Base-by-base conservation (phyloP, 2,888 invertebrate genomes). In the Cepaea hortensis region DNA sequence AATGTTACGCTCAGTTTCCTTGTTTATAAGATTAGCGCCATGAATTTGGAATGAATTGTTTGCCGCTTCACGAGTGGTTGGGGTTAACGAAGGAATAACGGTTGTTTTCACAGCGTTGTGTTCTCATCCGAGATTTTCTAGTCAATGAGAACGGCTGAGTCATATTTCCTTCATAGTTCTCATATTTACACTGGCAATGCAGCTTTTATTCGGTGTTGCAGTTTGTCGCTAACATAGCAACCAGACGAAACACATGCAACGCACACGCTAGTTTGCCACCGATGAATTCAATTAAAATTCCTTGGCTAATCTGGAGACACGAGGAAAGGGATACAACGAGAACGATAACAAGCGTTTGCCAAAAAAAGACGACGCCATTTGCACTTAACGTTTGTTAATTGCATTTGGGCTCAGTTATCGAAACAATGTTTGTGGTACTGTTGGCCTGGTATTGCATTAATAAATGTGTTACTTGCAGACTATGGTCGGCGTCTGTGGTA, bases 211-310 rank as follows among this genome's bases (percentile, higher is more conserved):
- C 35, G 15, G 35, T 18, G 35, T 62, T 35, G 20, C 1, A 4
- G 35, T 18, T 46, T 62, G 35, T 35, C 61, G 61, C 61, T 23
- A 50, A 23, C 79, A 23, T 79, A 46, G 79, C 79, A 79, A 79
- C 79, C 62, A 79, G 20, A 13, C 35, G 13, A 6, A 62, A 5
- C 62, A 62, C 0, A 55, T 77, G 55, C 23, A 23, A 77, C 55
- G 13, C 61, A 77, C 46, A 75, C 9, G 13, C 68, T 18, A 13
- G 48, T 75, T 75, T 18, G 46, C 18, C 46, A 48, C 48, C 35
- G 7, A 15, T 77, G 46, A 77, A 77, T n/a, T 23, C 77, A 11
- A 77, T 18, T 62, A 62, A 62, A 77, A 79, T 79, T 62, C 79
- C 61, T 62, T 15, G 4, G 79, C 46, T 79, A 79, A 79, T 79